Base-by-base conservation (phyloP, 92 coral and sea anemone genomes). In the Plumapathes pennacea region DNA sequence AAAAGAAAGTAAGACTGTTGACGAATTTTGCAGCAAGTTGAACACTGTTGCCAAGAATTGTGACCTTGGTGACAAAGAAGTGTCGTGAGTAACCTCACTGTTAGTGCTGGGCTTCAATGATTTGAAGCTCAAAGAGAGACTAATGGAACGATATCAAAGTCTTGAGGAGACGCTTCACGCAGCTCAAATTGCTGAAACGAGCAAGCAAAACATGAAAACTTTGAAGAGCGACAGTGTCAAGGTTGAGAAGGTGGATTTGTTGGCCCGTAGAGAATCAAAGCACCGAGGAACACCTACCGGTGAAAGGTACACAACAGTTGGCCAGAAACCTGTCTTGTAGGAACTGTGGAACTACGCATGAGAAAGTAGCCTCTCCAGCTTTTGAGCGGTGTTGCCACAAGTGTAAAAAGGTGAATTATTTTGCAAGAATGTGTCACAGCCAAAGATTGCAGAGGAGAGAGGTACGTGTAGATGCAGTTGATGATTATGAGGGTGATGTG, bases 71-170 rank as follows among this genome's bases (percentile, higher is more conserved):
- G 58, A 65, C 21, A 30, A 54, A 25, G 62, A 65, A 50, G 73
- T 50, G 30, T 51, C 74, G 9, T 67, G 74, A 54, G 38, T 39
- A 28, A 66, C 74, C 38, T 52, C 74, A n/a, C n/a, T 47, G 14
- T 62, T 46, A 8, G 33, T 47, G 22, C 40, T 62, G 33, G 60
- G 71, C 11, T 32, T 64, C 32, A 50, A 19, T 32, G 60, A 49
- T 29, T 22, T 37, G 60, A 11, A 11, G 25, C 50, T 42, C 32
- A 50, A 64, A 21, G 60, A 25, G 42, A 48, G 57, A 30, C 46
- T 62, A 49, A 57, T 38, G 50, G 64, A 39, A 39, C 36, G 42
- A 36, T 57, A 64, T 22, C 71, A 41, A 32, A 62, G 27, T 62
- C 26, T 62, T 26, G 60, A 64, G 49, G 54, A 50, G 24, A 64